Conservation (phyloP, 2,113 vertebrate species). For the Alouatta palliata region DNA sequence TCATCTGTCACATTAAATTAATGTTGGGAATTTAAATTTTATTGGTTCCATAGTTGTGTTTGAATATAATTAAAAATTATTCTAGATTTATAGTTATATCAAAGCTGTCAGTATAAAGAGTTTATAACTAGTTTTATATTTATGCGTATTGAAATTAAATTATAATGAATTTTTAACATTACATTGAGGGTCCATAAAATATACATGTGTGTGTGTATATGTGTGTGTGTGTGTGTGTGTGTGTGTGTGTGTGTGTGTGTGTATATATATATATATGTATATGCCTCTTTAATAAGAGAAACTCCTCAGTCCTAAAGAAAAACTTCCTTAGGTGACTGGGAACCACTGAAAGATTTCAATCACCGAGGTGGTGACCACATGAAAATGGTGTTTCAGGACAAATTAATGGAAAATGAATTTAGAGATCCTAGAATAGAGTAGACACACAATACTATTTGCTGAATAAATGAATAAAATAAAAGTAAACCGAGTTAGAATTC, state of each 20-base stretch:
- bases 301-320: neutral
- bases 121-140: conserved; percentile 63
- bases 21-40: conserved; percentile 70
- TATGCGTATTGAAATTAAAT: conserved; percentile 67
- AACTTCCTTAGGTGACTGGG: neutral
- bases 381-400: conserved; percentile 1
- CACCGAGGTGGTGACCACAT: neutral
- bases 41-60: conserved; percentile 69
- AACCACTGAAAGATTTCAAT: neutral
- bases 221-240: neutral
- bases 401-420: neutral
- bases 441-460: neutral
- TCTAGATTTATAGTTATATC: conserved; percentile 62
- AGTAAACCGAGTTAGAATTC: neutral
- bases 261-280: too few species aligned
- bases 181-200: conserved; percentile 14
- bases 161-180: conserved; percentile 63
- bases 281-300: neutral
- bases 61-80: conserved; percentile 66
- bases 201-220: neutral
- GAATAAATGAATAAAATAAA: neutral
- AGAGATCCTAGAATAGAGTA: neutral
- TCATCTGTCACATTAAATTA: conserved; percentile 65
- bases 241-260: too few species aligned
- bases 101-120: conserved; percentile 57